Evolutionary conservation across 2,888 invertebrate genomes (phyloP), one percentile per base, ranked within the genome.

Genomic region (Sesia apiformis): DNA sequence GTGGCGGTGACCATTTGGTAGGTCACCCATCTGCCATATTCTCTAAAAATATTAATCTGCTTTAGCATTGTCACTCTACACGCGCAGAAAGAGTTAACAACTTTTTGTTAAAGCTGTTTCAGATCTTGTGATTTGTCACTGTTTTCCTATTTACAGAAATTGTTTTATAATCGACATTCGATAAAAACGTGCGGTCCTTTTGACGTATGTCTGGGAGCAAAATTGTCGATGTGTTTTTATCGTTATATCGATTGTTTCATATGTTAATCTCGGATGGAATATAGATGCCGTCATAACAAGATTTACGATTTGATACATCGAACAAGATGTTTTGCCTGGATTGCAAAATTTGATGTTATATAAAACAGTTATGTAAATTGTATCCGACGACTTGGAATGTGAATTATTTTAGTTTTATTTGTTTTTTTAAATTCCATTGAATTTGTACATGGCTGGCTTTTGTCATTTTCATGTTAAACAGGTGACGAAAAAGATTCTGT

Each of bases 231-330:
- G 52, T 56, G 74, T 76, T 50, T 50, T 73, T 76, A 68, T 66
- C 60, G 58, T 63, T 60, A 61, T 58, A 60, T 63, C 73, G 66
- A 74, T 72, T 70, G 73, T 72, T 72, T 71, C 63, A 65, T 64
- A 72, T 74, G 74, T 63, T 69, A 70, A 75, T 71, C 63, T 59
- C 53, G 55, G 23, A 4, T 46, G 46, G 46, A 46, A 6, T 46
- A 46, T 5, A 57, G 60, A 59, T 61, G 62, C 54, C 56, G 61
- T 53, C 38, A 50, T 49, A 39, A 55, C 58, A 53, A 53, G 51
- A 46, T 52, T 42, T 55, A 49, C 49, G 51, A 46, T 4, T 8
- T 46, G 23, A 23, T 23, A 23, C 23, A 23, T 23, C 23, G 23
- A 23, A 23, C 23, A 23, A 23, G 23, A 23, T 23, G 23, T 23